Percentiles rank a stretch among this genome's conserved stretches.
These are phyloP conservation scores for Machaerirhynchus nigripectus DNA, from an alignment of 2,113 vertebrate genomes.

Conservation along the genomic window DNA sequence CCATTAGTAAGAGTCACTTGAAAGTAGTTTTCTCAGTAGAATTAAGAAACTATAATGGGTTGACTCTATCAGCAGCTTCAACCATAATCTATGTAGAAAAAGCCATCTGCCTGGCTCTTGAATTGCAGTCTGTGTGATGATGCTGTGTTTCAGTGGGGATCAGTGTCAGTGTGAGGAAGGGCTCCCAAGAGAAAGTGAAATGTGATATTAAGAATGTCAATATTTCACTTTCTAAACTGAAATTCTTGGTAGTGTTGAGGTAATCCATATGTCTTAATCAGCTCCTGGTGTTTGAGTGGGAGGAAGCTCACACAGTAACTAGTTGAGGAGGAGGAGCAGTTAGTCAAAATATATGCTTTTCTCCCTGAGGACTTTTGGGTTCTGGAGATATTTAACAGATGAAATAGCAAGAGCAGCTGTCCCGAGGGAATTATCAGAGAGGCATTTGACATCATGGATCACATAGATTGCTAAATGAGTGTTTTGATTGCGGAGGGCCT, in stretches of 20 bases:
- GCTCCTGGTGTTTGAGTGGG: constrained; percentile 56
- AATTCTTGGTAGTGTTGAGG: constrained; percentile 52
- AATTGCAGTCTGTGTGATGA: neutral
- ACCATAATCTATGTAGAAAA: neutral
- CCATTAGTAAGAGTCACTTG: neutral
- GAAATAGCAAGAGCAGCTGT: constrained; percentile 38
- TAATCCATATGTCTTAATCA: constrained; percentile 70
- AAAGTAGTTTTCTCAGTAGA: neutral
- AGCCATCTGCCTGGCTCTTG: neutral
- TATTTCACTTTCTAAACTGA: constrained; percentile 54
- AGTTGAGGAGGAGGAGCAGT: constrained; percentile 62
- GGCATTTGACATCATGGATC: neutral
- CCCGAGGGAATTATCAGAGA: neutral
- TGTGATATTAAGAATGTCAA: constrained; percentile 50
- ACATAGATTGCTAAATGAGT: neutral
- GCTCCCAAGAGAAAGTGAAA: neutral
- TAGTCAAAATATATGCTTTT: constrained; percentile 64
- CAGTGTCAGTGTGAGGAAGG: neutral
- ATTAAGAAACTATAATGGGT: neutral
- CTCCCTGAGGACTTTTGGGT: constrained; percentile 36
- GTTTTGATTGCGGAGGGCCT: neutral
- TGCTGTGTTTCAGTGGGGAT: neutral
- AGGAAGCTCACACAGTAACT: constrained; percentile 51
- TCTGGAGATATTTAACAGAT: constrained; percentile 52
- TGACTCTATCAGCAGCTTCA: neutral